Base-by-base conservation (phyloP, 2,113 vertebrate genomes). In the Mesitornis unicolor region DNA sequence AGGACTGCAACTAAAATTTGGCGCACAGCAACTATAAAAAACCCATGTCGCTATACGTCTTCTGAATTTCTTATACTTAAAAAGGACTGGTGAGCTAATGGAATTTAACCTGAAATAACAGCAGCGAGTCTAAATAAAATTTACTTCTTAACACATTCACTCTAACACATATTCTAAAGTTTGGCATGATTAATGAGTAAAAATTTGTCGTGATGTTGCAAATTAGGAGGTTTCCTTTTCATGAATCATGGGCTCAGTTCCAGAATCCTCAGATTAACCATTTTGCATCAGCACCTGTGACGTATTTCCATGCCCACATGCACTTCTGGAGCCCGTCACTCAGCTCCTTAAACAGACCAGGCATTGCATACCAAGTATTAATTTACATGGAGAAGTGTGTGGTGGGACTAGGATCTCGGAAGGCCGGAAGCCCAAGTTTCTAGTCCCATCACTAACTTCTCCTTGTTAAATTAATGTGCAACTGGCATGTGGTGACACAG, bases 401-500 rank as follows among this genome's bases (percentile, higher is more conserved):
- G 95, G 93, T 91, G 92, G 95, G 87, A 88, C 90, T 91, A 97
- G 95, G 94, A 96, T 85, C 95, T 67, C 21, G 78, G 91, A 86
- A 90, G 65, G 85, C 65, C 5, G 0, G 56, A 45, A 88, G 79
- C 56, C 54, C 84, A 93, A 95, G 92, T 91, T 97, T 97, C 96
- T 97, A 95, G 91, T 91, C 76, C 95, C 94, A 89, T 94, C 86
- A 89, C 94, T 71, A 88, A 95, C 90, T 56, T 94, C 92, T 97
- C 91, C 96, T 59, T 95, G 96, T 95, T 94, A 97, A 97, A 97
- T 97, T 98, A 98, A 98, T 99, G 98, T 98, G 96, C 92, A 95
- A 16, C 10, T 96, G 96, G 97, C 97, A 97, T 96, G 97, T 97
- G 97, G 97, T 91, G 92, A 97, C 95, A 97, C 97, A 97, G 97